Base-by-base conservation (phyloP, 2,113 vertebrate genomes). In the Sphaerodactylus townsendi region DNA sequence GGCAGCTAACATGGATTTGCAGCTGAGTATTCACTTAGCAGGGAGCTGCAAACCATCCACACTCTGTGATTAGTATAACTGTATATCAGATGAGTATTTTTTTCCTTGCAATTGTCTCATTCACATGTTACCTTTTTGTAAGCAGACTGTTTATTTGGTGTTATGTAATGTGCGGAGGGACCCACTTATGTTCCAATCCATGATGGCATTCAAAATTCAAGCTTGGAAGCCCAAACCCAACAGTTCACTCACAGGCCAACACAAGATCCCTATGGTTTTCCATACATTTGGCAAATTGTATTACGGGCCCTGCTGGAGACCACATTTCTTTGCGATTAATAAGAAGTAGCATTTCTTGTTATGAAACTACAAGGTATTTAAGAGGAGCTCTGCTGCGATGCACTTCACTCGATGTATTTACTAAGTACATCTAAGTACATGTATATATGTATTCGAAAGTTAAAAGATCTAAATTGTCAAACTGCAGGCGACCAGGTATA, bases 281-380 rank as follows among this genome's bases (percentile, higher is more conserved):
- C 1, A 28, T 15, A 44, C 70, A 15, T n/a, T 50, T 33, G 73
- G n/a, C 41, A 41, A 37, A 50, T 30, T 15, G 15, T 39, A 35
- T 13, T n/a, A 35, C 13, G n/a, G 72, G 37, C 14, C 13, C 66
- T 77, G 28, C 68, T 28, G 65, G 56, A 68, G 8, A n/a, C 46
- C 48, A 13, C 10, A 10, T 50, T 68, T 21, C 25, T 21, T 50
- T 33, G 39, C 2, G n/a, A 37, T 28, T 81, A 88, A 77, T 65
- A 81, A 84, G 83, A n/a, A 78, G 68, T 64, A 35, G 33, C 53
- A 72, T 37, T 50, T 71, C 79, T 59, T 69, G 9, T 39, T 68
- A 56, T n/a, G 64, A 33, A 74, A 69, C 30, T 65, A n/a, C 33
- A 30, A 84, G 66, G 65, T 77, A 87, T 84, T 84, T 81, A 81